Percentiles rank a stretch among this genome's conserved stretches.
These are phyloP conservation scores for Platyrinchus mystaceus DNA, from an alignment of 2,797 vertebrate species.

Conservation along the genomic window DNA sequence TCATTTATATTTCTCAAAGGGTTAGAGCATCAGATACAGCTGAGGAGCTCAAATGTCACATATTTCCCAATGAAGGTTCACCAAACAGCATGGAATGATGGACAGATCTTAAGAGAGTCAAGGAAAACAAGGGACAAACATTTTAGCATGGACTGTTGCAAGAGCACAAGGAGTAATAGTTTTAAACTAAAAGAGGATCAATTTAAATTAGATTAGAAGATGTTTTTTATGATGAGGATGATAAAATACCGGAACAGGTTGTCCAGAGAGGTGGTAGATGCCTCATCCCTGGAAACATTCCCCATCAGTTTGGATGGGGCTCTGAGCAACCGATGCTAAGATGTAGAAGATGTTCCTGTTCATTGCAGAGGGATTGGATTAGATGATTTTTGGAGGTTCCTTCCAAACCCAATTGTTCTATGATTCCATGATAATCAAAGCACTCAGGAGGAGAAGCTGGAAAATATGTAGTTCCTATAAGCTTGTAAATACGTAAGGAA, in stretches of 20 bases:
- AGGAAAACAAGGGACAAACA: not conserved
- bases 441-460: not conserved
- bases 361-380: fast-evolving
- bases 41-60: not conserved
- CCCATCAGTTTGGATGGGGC: too few species aligned
- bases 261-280: not conserved
- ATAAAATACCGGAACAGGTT: not conserved
- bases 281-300: not conserved
- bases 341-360: not conserved
- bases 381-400: not conserved
- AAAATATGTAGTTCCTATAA: not conserved
- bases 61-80: not conserved
- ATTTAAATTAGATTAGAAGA: not conserved
- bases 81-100: not conserved
- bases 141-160: not conserved
- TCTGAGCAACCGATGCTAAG: not conserved
- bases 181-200: not conserved
- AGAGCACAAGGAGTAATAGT: not conserved
- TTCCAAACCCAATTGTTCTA: not conserved
- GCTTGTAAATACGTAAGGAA: not conserved
- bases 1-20: not conserved
- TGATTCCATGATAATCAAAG: not conserved
- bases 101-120: not conserved
- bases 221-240: not conserved
- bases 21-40: not conserved